Evolutionary conservation across 1,140 invertebrate genomes (phyloP).

Genomic region (Acromyrmex heyeri): DNA sequence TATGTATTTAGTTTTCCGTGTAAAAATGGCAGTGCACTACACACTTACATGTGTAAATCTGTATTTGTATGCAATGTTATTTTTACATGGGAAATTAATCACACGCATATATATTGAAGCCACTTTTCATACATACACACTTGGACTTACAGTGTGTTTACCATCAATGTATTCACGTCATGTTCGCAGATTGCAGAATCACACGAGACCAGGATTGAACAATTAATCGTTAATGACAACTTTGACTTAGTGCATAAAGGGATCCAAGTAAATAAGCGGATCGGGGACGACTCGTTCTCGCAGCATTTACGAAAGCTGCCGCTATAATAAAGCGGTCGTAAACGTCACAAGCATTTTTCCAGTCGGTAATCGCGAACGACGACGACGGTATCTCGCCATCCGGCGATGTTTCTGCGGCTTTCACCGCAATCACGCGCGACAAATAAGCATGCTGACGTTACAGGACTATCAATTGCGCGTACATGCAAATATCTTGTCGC

Average conservation of each 20-base stretch:
- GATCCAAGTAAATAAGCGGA: constrained; percentile 38
- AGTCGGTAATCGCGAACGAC: constrained; percentile 15
- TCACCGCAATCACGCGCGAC: constrained; percentile 3
- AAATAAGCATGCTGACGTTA: not conserved
- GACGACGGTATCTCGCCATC: not conserved
- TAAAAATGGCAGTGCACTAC: no score
- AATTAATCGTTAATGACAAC: constrained; percentile 51
- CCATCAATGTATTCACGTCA: not conserved
- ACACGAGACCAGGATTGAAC: not conserved
- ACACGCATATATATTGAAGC: not conserved
- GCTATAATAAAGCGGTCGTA: constrained; percentile 9
- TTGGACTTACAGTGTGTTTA: not conserved
- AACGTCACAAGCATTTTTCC: not conserved
- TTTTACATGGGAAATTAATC: no score
- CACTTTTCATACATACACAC: no score
- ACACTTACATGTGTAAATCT: no score
- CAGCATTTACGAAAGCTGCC: constrained; percentile 13
- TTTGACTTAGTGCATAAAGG: constrained; percentile 23
- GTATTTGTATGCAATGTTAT: no score
- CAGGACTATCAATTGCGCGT: not conserved
- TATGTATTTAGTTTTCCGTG: no score
- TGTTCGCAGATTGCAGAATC: constrained; percentile 31
- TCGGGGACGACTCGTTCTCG: constrained; percentile 5
- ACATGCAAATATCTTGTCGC: constrained; percentile 8
- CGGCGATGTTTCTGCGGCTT: constrained; percentile 10